Conservation (phyloP, 2,797 vertebrate species). For the Eulemur mongoz region DNA sequence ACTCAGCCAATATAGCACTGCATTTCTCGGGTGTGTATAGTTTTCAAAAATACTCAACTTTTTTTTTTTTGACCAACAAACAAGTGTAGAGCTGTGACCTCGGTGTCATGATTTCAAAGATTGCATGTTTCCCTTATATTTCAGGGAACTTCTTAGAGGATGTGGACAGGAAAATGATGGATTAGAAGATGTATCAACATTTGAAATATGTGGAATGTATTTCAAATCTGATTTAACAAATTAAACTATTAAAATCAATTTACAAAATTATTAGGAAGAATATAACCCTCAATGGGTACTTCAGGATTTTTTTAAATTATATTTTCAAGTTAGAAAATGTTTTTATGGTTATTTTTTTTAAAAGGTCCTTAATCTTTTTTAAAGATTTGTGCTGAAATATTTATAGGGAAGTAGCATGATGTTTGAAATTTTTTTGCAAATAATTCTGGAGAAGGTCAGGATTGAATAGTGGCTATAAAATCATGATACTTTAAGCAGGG, state of each 20-base stretch:
- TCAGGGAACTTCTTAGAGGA: not conserved
- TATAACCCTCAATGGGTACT: not conserved
- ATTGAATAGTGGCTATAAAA: not conserved
- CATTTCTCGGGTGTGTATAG: not conserved
- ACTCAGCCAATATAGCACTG: not conserved
- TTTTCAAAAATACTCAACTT: not conserved
- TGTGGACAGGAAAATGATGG: not conserved
- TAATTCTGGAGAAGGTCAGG: not conserved
- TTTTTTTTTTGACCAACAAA: not conserved
- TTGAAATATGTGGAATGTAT: not conserved
- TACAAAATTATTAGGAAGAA: not conserved
- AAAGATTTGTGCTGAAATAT: not conserved
- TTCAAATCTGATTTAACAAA: not conserved
- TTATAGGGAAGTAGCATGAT: not conserved
- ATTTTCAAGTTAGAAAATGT: not conserved
- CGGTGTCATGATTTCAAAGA: not conserved
- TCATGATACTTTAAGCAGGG: not conserved
- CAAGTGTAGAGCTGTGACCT: not conserved
- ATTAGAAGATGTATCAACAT: not conserved
- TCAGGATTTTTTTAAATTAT: not conserved
- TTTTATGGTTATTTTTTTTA: not conserved
- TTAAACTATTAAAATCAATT: not conserved
- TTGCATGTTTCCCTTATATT: not conserved
- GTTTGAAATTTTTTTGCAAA: not conserved
- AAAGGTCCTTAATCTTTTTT: not conserved